These are phyloP conservation scores for Chaenocephalus aceratus DNA, from an alignment of 2,113 vertebrate species.

Conservation along the genomic window DNA sequence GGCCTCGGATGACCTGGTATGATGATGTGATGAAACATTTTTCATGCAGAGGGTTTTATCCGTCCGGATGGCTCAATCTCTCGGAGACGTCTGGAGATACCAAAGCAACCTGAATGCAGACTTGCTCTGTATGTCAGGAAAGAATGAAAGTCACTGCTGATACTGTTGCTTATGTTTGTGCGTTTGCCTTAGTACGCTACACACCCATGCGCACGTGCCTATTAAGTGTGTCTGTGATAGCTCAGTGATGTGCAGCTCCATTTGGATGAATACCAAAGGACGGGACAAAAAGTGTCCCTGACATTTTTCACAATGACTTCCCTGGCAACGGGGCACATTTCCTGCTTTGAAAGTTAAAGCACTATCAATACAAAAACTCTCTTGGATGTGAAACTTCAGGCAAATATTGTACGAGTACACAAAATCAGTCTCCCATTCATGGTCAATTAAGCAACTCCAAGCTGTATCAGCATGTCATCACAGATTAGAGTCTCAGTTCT, in stretches of 20 bases:
- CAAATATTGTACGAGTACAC: conserved; percentile 61
- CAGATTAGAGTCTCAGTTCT: conserved; percentile 59
- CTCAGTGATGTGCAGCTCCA: conserved; percentile 4
- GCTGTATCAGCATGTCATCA: conserved; percentile 69
- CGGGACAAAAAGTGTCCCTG: conserved; percentile 23
- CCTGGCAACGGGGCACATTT: conserved; percentile 39
- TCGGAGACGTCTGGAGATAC: conserved; percentile 23
- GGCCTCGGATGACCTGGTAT: conserved; percentile 40
- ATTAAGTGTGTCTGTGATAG: conserved; percentile 32
- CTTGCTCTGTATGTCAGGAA: conserved; percentile 13
- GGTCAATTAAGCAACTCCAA: conserved; percentile 65
- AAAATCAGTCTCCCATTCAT: conserved; percentile 63
- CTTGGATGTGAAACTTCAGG: conserved; percentile 62
- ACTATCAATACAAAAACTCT: conserved; percentile 54
- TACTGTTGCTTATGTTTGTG: conserved; percentile 19
- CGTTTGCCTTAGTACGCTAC: conserved; percentile 32
- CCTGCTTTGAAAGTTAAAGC: conserved; percentile 53
- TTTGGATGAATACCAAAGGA: conserved; percentile 50
- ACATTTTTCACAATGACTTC: conserved; percentile 53
- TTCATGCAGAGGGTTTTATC: conserved; percentile 25
- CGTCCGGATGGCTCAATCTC: conserved; percentile 16
- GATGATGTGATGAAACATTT: conserved; percentile 44
- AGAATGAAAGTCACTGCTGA: conserved; percentile 28
- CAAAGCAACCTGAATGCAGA: conserved; percentile 45
- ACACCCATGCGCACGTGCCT: conserved; percentile 23